These are phyloP conservation scores for Hippopotamyrus pictus DNA, from an alignment of 2,797 vertebrate species.

Conservation along the genomic window DNA sequence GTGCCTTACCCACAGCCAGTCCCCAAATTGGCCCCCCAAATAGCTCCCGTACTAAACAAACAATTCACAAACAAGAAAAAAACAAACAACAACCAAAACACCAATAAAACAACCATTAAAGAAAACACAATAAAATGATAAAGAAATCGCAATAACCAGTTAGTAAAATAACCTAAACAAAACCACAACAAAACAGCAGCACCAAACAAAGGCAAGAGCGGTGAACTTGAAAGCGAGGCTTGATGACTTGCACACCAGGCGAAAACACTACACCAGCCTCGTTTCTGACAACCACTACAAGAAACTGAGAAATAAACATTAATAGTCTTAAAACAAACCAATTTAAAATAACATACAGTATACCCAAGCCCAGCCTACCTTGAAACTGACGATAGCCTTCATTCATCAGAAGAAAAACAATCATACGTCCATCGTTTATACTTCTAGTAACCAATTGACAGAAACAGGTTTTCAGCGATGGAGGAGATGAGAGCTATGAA, in stretches of 20 bases:
- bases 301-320: background rate
- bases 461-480: too few relatives aligned
- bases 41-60: background rate
- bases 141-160: background rate
- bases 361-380: background rate
- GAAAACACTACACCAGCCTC: background rate
- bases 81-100: background rate
- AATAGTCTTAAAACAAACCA: background rate
- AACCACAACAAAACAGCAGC: background rate
- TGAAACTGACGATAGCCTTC: background rate
- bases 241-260: background rate
- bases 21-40: background rate
- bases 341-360: background rate
- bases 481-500: too few relatives aligned
- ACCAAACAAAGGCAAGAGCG: background rate
- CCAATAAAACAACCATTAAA: background rate
- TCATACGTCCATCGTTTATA: too few relatives aligned
- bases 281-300: background rate
- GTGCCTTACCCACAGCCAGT: background rate
- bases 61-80: background rate
- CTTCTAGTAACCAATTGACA: too few relatives aligned
- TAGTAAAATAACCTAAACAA: background rate
- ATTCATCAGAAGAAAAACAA: background rate
- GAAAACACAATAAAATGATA: background rate
- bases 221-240: background rate